Evolutionary conservation across 2,797 vertebrate genomes (phyloP).

Genomic region (Columba guinea): DNA sequence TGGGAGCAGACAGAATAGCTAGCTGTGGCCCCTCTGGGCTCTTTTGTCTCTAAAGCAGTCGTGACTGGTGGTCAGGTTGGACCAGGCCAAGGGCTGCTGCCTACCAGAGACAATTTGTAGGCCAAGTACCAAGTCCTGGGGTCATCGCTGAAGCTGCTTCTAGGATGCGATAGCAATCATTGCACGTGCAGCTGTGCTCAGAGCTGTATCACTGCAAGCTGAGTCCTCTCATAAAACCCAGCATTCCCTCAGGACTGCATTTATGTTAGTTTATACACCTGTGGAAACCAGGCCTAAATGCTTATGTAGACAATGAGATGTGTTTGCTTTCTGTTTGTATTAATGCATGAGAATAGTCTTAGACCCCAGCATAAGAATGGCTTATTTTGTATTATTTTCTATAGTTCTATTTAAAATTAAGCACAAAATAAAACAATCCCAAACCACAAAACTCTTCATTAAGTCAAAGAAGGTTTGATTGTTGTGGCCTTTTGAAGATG

Average conservation of each 20-base stretch:
- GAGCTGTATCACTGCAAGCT: background rate
- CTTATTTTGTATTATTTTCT: background rate
- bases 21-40: background rate
- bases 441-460: background rate
- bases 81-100: background rate
- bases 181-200: background rate
- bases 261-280: background rate
- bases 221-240: background rate
- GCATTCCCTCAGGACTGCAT: fast-evolving
- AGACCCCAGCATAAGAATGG: background rate
- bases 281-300: background rate
- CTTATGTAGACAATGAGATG: background rate
- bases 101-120: background rate
- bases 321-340: background rate
- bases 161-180: background rate
- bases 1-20: background rate
- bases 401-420: background rate
- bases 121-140: background rate
- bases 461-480: background rate
- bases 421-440: background rate
- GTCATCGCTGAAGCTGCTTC: background rate
- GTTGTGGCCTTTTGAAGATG: background rate
- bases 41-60: background rate
- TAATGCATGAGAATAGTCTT: background rate
- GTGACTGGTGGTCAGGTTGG: background rate